Conservation (phyloP, 2,888 invertebrate species). For the Eurois occulta region DNA sequence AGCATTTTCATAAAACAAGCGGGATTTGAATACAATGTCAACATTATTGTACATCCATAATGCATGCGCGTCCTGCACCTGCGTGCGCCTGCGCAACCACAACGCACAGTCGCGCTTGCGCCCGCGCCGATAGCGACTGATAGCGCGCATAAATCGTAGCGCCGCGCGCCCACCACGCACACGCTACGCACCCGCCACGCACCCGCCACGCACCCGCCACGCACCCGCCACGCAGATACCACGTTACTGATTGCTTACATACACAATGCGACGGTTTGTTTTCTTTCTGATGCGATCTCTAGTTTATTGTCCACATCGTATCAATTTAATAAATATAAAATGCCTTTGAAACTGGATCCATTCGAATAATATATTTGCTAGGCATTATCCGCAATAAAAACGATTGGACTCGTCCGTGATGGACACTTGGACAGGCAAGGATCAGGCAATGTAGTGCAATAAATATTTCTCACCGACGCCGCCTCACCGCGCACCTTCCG, state of each 20-base stretch:
- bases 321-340: constrained; percentile 2
- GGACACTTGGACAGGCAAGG: not conserved
- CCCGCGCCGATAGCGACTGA: constrained; percentile 54
- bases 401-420: not conserved
- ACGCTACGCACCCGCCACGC: no score
- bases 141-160: constrained; percentile 51
- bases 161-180: no score
- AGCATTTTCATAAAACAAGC: constrained; percentile 64
- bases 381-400: constrained; percentile 4
- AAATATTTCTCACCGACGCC: constrained; percentile 27
- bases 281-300: constrained; percentile 13
- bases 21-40: constrained; percentile 69
- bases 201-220: constrained; percentile 7
- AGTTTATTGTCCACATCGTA: constrained; percentile 3
- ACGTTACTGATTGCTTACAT: constrained; percentile 21
- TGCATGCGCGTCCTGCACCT: constrained; percentile 61
- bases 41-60: constrained; percentile 65
- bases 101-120: constrained; percentile 17
- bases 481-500: not conserved
- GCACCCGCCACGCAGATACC: constrained; percentile 17
- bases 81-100: constrained; percentile 46
- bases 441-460: constrained; percentile 21
- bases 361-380: constrained; percentile 9
- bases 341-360: not conserved
- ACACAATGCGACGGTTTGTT: constrained; percentile 1